Evolutionary conservation across 2,797 vertebrate species (phyloP).

Genomic region (Semotilus atromaculatus): DNA sequence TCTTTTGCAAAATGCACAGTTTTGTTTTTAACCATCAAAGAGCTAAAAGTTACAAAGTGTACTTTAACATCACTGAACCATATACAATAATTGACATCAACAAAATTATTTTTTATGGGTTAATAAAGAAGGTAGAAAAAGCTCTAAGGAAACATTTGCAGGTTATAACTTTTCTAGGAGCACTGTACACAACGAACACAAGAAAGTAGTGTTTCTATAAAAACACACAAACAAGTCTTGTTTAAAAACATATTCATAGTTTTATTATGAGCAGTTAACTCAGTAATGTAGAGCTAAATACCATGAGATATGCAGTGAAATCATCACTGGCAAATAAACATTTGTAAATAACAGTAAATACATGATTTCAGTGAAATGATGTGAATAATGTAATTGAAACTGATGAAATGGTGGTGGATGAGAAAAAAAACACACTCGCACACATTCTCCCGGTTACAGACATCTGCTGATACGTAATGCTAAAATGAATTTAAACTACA

Average conservation of each 20-base stretch:
- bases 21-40: neutral
- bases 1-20: neutral
- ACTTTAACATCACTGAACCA: neutral
- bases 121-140: neutral
- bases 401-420: slow-evolving; percentile 46
- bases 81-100: neutral
- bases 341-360: slow-evolving; percentile 60
- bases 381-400: slow-evolving; percentile 54
- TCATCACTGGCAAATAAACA: slow-evolving; percentile 73
- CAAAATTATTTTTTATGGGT: neutral
- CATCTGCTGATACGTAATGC: slow-evolving; percentile 24
- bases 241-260: slow-evolving; percentile 85
- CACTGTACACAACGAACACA: too few relatives aligned
- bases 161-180: neutral
- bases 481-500: slow-evolving; percentile 11
- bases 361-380: slow-evolving; percentile 45
- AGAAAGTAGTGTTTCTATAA: slow-evolving; percentile 4
- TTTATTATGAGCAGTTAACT: slow-evolving; percentile 79
- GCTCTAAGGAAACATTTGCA: neutral
- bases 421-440: slow-evolving; percentile 29
- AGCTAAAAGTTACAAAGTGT: neutral
- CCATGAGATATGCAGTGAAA: slow-evolving; percentile 69
- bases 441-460: slow-evolving; percentile 50
- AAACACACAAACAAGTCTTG: slow-evolving; percentile 53
- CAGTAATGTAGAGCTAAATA: slow-evolving; percentile 70